Conservation (phyloP, 2,797 vertebrate species). For the Helostoma temminkii region DNA sequence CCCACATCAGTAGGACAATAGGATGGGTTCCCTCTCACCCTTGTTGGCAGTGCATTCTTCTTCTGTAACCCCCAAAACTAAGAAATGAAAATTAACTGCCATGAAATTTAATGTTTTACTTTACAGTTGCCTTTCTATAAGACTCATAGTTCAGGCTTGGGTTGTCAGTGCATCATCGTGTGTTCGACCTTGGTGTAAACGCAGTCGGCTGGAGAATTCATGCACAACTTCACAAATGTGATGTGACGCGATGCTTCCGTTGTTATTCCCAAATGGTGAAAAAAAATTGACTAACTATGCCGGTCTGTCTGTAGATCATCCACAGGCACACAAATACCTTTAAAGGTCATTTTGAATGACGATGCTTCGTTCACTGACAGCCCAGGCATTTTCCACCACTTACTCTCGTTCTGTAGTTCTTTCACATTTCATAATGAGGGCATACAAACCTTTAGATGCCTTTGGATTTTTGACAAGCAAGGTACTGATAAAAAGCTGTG, state of each 20-base stretch:
- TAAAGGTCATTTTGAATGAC: slow-evolving; percentile 27
- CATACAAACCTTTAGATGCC: slow-evolving; percentile 29
- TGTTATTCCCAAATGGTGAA: slow-evolving; percentile 55
- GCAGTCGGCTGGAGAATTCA: slow-evolving; percentile 54
- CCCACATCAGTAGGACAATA: slow-evolving; percentile 84
- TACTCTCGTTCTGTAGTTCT: slow-evolving; percentile 1
- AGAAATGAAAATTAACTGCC: slow-evolving; percentile 3
- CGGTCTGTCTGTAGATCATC: slow-evolving; percentile 27
- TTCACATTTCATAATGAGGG: neutral
- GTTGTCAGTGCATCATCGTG: slow-evolving; percentile 29
- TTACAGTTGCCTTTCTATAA: neutral
- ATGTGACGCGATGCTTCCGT: slow-evolving; percentile 69
- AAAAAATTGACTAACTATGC: slow-evolving; percentile 47
- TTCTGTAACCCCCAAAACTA: slow-evolving; percentile 22
- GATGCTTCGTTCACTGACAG: neutral
- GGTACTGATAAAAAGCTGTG: slow-evolving; percentile 62
- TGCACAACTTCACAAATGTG: slow-evolving; percentile 62
- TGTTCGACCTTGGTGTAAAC: slow-evolving; percentile 58
- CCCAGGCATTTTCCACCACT: neutral
- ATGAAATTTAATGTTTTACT: neutral
- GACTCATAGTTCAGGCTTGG: neutral
- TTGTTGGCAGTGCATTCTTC: slow-evolving; percentile 14
- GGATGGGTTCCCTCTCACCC: slow-evolving; percentile 61
- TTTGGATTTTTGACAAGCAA: slow-evolving; percentile 62
- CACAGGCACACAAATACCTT: slow-evolving; percentile 31